Evolutionary conservation across 2,888 invertebrate species (phyloP).

Genomic region (Acleris laterana): DNA sequence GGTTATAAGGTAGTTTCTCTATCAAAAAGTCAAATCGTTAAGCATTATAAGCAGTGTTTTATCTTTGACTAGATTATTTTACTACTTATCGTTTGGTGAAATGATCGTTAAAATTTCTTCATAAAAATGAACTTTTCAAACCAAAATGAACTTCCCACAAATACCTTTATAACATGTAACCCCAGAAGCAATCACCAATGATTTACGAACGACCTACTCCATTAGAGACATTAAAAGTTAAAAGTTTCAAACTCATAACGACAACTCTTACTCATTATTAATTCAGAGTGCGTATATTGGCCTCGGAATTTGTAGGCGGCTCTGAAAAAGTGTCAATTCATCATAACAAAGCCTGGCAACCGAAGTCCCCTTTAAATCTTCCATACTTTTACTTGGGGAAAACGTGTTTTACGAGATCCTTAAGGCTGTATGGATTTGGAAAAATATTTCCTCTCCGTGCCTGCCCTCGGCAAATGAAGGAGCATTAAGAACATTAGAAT

Average conservation of each 20-base stretch:
- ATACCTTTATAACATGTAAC: slow-evolving; percentile 50
- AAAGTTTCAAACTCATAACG: slow-evolving; percentile 78
- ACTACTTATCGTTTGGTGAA: no score
- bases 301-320: slow-evolving; percentile 80
- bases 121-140: not conserved
- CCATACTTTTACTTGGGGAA: slow-evolving; percentile 83
- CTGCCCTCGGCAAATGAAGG: slow-evolving; percentile 82
- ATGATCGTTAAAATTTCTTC: no score
- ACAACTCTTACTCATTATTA: slow-evolving; percentile 77
- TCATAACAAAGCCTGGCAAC: slow-evolving; percentile 81
- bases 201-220: slow-evolving; percentile 76
- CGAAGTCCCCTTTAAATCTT: slow-evolving; percentile 84
- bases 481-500: slow-evolving; percentile 81
- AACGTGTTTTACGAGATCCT: slow-evolving; percentile 85
- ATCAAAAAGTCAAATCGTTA: no score
- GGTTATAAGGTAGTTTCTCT: no score
- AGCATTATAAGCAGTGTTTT: no score
- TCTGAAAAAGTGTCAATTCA: slow-evolving; percentile 84
- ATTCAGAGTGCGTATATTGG: slow-evolving; percentile 81
- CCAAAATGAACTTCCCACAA: slow-evolving; percentile 25
- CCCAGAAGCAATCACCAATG: slow-evolving; percentile 68
- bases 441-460: slow-evolving; percentile 84
- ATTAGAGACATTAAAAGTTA: slow-evolving; percentile 83
- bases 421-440: slow-evolving; percentile 85
- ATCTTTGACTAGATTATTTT: no score